Percentiles rank a stretch among this genome's conserved stretches.
These are phyloP conservation scores for Sialia sialis DNA, from an alignment of 2,113 vertebrate species.

Conservation along the genomic window DNA sequence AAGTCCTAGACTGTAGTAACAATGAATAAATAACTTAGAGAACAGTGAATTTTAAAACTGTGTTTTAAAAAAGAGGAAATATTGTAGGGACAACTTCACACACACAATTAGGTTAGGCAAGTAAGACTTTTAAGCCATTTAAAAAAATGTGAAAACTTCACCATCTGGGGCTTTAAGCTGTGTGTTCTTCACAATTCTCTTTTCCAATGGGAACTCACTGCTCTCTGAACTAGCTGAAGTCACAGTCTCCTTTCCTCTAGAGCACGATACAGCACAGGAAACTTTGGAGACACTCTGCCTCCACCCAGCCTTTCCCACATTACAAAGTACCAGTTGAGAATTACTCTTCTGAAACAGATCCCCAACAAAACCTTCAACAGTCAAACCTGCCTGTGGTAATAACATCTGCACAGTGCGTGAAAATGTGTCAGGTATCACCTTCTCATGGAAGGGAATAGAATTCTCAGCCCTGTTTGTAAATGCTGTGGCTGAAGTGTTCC, in stretches of 20 bases:
- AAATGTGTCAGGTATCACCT: fast-evolving
- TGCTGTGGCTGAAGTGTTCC: fast-evolving
- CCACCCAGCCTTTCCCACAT: background rate
- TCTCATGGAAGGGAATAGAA: fast-evolving
- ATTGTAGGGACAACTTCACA: background rate
- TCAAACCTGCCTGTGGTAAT: fast-evolving
- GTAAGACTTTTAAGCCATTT: background rate
- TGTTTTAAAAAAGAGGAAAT: background rate
- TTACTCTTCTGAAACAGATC: background rate
- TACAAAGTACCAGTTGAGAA: fast-evolving
- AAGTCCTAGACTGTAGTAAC: background rate
- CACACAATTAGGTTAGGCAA: background rate
- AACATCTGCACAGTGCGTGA: fast-evolving
- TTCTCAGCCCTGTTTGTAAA: fast-evolving
- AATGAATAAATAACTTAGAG: background rate
- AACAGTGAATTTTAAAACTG: background rate
- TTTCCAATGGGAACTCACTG: background rate
- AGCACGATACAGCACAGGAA: fast-evolving
- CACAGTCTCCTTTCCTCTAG: background rate
- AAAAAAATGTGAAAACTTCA: background rate
- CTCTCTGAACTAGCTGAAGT: background rate
- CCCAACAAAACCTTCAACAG: background rate
- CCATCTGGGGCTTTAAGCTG: background rate
- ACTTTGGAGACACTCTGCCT: background rate
- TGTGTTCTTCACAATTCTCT: background rate